These are phyloP conservation scores for Zaprionus davidi DNA, from an alignment of 1,140 invertebrate species.

Conservation along the genomic window DNA sequence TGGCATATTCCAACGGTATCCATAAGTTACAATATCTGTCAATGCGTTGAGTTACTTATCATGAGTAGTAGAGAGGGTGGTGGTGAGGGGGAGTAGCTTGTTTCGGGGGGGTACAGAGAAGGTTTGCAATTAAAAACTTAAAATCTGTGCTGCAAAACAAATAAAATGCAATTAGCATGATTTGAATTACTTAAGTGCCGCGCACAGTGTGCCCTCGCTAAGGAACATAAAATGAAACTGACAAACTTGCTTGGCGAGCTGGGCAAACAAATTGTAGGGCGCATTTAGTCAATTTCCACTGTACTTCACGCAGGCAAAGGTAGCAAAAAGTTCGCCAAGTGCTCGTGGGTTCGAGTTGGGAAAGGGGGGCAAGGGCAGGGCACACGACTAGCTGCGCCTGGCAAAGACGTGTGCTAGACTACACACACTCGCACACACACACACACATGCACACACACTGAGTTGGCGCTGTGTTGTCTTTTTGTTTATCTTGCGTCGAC, in stretches of 20 bases:
- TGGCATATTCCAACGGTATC: neutral
- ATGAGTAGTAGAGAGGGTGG: no score
- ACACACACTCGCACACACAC: slow-evolving; percentile 23
- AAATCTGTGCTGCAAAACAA: slow-evolving; percentile 66
- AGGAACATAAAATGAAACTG: neutral
- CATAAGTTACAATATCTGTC: slow-evolving; percentile 4
- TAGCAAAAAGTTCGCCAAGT: slow-evolving; percentile 16
- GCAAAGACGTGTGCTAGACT: slow-evolving; percentile 72
- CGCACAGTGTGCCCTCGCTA: slow-evolving; percentile 49
- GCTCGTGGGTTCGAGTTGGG: slow-evolving; percentile 17
- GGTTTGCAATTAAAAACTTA: slow-evolving; percentile 75
- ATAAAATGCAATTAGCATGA: slow-evolving; percentile 82
- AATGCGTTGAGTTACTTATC: neutral
- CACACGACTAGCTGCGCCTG: slow-evolving; percentile 18
- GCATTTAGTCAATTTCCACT: slow-evolving; percentile 27
- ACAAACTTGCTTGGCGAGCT: neutral
- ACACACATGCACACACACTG: slow-evolving; percentile 20
- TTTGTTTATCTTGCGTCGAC: slow-evolving; percentile 75
- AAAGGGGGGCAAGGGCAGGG: neutral
- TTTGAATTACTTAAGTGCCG: slow-evolving; percentile 78
- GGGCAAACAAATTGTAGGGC: no score
- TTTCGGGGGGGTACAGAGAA: neutral
- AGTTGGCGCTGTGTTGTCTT: slow-evolving; percentile 55
- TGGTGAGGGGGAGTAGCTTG: neutral
- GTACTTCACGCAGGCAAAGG: slow-evolving; percentile 19